A percentile compares a stretch with the other conserved stretches of the same genome.
Evolutionary conservation across 2,113 vertebrate genomes (phyloP).

Genomic region (Festucalex cinctus): DNA sequence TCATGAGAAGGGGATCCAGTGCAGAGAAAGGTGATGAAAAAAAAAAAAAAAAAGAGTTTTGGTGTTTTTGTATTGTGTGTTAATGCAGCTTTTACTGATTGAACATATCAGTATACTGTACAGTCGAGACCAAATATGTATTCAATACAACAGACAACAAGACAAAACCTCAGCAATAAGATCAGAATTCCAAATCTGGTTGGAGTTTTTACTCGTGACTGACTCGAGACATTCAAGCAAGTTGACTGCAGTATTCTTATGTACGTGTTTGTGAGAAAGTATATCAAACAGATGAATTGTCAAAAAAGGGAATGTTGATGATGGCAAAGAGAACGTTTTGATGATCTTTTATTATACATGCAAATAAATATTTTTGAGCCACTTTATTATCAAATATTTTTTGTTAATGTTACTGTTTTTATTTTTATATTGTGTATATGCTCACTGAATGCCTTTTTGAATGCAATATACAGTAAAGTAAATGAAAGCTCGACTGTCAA

Average conservation of each 20-base stretch:
- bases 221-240: background rate
- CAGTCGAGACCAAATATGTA: constrained; percentile 44
- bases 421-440: constrained; percentile 63
- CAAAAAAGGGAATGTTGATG: constrained; percentile 33
- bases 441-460: constrained; percentile 41
- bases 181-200: background rate
- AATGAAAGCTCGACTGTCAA: constrained; percentile 52
- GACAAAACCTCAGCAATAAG: constrained; percentile 16
- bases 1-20: constrained; percentile 7
- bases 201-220: background rate
- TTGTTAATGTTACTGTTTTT: constrained; percentile 55
- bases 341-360: constrained; percentile 35
- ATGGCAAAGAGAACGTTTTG: constrained; percentile 27
- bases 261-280: constrained; percentile 43
- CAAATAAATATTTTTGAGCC: constrained; percentile 59
- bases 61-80: constrained; percentile 8
- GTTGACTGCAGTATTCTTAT: constrained; percentile 31
- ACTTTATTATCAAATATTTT: constrained; percentile 63
- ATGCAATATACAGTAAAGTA: constrained; percentile 40
- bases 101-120: constrained; percentile 6
- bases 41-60: background rate
- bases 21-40: constrained; percentile 3
- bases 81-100: constrained; percentile 13
- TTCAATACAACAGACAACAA: constrained; percentile 15
- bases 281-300: constrained; percentile 33